Percentiles rank a stretch among this genome's conserved stretches.
Evolutionary conservation across 2,888 invertebrate species (phyloP).

Genomic region (Drosophila setosimentum): DNA sequence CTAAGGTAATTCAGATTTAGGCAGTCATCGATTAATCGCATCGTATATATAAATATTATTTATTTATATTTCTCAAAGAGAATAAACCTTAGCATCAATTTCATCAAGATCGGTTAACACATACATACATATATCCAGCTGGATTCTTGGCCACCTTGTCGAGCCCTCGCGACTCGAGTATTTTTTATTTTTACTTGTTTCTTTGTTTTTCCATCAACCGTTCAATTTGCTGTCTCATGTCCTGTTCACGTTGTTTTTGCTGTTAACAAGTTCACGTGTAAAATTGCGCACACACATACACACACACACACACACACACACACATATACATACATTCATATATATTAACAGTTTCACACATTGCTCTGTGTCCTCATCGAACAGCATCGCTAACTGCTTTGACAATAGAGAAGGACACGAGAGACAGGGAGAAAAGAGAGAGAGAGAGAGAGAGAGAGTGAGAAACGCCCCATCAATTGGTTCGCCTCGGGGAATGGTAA

Average conservation of each 20-base stretch:
- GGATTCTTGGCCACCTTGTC: neutral
- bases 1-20: too few relatives aligned
- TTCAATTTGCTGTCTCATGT: conserved; percentile 73
- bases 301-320: neutral
- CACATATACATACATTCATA: neutral
- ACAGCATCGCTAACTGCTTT: conserved; percentile 35
- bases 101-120: neutral
- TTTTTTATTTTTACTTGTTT: neutral
- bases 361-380: conserved; percentile 7
- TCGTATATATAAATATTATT: neutral
- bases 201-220: conserved; percentile 43
- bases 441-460: neutral
- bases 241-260: conserved; percentile 40
- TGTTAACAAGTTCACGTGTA: conserved; percentile 73
- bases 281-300: conserved; percentile 45
- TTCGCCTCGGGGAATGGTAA: conserved; percentile 9
- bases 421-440: neutral
- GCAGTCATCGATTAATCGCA: neutral
- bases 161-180: neutral
- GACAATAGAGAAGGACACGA: conserved; percentile 9
- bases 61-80: neutral
- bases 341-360: conserved; percentile 8
- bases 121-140: neutral
- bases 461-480: conserved; percentile 22
- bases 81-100: neutral